Base-by-base conservation (phyloP, 1,140 invertebrate genomes). In the Hormaphis cornu region DNA sequence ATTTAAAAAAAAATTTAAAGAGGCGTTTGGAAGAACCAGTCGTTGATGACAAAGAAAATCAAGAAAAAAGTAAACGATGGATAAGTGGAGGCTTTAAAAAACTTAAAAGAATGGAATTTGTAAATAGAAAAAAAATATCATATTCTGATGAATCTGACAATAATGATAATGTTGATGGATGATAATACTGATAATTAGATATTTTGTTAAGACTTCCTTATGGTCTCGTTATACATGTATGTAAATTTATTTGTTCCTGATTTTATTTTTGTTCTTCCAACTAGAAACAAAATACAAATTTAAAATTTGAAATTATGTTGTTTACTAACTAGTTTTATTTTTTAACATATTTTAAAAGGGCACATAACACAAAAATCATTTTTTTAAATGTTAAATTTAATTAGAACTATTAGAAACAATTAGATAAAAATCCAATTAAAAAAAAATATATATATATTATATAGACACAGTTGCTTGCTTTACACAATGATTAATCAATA, bases 171-270 rank as follows among this genome's bases (percentile, higher is more conserved):
- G 28, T 50, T n/a, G 14, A 35, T 24, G 28, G 35, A 50, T 66
- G 7, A 66, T 33, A 48, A 16, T 14, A 44, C 44, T 61, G 9
- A 28, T 30, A 28, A 40, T 63, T 44, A 63, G 10, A 6, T 63
- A 61, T 30, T 42, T 44, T 63, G 16, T 8, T 44, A 63, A 63
- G 40, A 63, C 26, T 46, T 63, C 18, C 44, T 48, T 30, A 20
- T 50, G 44, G 26, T 66, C 44, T 66, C 28, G 35, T 63, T 40
- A 42, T 44, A 30, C 46, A 8, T n/a, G n/a, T n/a, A n/a, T n/a
- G n/a, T n/a, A 37, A n/a, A 30, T 33, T 66, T 66, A 66, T 66
- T 66, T 66, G 61, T 66, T 66, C 61, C 61, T 66, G 1, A 50
- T 48, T 66, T 66, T 46, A 46, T 46, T 48, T 63, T 66, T 35